phyloP scores from a whole-genome alignment of 2,113 vertebrate genomes.

The Hystrix brachyura region DNA sequence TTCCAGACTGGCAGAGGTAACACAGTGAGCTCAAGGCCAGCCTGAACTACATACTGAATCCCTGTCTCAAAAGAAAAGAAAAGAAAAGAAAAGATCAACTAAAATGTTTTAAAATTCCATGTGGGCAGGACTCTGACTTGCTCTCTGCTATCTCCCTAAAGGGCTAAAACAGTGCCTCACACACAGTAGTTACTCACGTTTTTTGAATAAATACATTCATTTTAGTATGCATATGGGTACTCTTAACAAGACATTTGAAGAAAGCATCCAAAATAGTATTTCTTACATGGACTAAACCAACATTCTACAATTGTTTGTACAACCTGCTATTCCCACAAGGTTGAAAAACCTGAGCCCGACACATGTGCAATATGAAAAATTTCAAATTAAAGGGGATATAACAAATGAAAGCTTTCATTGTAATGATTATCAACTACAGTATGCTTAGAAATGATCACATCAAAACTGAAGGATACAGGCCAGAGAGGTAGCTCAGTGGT shows the following conservation, averaged over 20 bases:
- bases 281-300: constrained; percentile 31
- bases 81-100: neutral
- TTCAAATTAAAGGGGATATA: constrained; percentile 38
- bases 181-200: neutral
- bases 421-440: constrained; percentile 42
- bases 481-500: neutral
- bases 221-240: neutral
- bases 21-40: too few species aligned
- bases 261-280: constrained; percentile 10
- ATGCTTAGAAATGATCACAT: constrained; percentile 38
- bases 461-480: neutral
- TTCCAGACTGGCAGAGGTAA: too few species aligned
- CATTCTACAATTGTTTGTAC: neutral
- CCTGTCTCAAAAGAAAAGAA: too few species aligned
- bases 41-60: too few species aligned
- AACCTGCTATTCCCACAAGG: neutral
- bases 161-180: neutral
- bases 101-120: constrained; percentile 3
- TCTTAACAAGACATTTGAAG: constrained; percentile 2
- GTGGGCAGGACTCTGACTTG: neutral
- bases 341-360: neutral
- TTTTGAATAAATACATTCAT: constrained; percentile 37
- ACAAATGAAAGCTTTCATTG: constrained; percentile 15
- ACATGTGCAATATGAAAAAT: constrained; percentile 41
- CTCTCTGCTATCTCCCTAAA: neutral